Conservation (phyloP, 2,797 vertebrate species). For the Melanotaenia maccullochi region DNA sequence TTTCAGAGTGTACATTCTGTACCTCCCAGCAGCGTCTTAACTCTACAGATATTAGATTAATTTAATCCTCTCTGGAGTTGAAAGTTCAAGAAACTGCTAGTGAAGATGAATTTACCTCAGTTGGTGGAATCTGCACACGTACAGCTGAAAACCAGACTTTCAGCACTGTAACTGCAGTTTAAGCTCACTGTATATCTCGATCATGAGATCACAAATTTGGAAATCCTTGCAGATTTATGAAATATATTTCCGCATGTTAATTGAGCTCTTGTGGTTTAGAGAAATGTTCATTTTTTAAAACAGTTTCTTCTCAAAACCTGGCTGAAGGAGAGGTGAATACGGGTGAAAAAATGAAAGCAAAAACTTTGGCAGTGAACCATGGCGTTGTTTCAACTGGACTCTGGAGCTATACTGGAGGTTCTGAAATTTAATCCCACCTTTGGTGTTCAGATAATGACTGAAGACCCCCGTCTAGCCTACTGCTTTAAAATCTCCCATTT, state of each 20-base stretch:
- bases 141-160: not conserved
- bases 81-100: not conserved
- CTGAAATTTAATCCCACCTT: not conserved
- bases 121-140: not conserved
- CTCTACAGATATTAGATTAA: constrained; percentile 11
- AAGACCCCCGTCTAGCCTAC: not conserved
- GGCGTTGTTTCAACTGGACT: not conserved
- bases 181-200: constrained; percentile 7
- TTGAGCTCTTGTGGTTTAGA: not conserved
- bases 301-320: constrained; percentile 19
- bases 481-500: too few species aligned
- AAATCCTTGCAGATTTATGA: not conserved
- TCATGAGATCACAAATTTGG: constrained; percentile 3
- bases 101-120: not conserved
- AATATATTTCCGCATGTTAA: constrained; percentile 1
- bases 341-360: constrained; percentile 1
- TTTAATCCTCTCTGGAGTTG: not conserved
- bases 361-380: not conserved
- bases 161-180: not conserved
- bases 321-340: not conserved
- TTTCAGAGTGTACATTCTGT: constrained; percentile 1
- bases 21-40: constrained; percentile 1
- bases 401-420: not conserved
- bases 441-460: not conserved
- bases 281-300: constrained; percentile 15